A percentile compares a stretch with the other conserved stretches of the same genome.
Evolutionary conservation across 2,888 invertebrate genomes (phyloP).

Genomic region (Pseudanteris insignis): DNA sequence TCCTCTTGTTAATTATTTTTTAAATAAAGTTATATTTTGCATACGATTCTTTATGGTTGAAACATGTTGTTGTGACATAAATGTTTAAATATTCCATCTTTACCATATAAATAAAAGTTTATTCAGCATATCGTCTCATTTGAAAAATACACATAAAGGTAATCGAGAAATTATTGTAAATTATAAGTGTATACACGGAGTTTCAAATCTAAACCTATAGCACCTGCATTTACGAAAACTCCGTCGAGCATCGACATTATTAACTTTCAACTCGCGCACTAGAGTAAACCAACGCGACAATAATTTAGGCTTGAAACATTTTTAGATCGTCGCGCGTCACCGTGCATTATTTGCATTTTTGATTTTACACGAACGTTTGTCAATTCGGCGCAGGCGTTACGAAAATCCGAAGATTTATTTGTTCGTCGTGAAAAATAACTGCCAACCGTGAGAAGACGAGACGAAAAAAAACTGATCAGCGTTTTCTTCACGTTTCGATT

Average conservation of each 20-base stretch:
- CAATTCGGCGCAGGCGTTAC: too few species aligned
- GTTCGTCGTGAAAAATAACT: too few species aligned
- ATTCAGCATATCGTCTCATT: conserved; percentile 16
- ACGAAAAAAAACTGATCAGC: conserved; percentile 9
- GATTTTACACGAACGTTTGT: conserved; percentile 1
- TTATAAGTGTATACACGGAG: conserved; percentile 36
- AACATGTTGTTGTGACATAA: conserved; percentile 14
- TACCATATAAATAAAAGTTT: conserved; percentile 31
- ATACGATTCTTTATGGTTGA: too few species aligned
- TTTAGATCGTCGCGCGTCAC: conserved; percentile 2
- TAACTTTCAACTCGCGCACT: conserved; percentile 28
- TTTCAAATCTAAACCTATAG: conserved; percentile 23
- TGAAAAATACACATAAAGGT: conserved; percentile 35
- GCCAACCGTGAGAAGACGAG: too few species aligned
- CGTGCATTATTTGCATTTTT: conserved; percentile 4
- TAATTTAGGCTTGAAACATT: conserved; percentile 17
- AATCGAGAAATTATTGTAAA: conserved; percentile 36
- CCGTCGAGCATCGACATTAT: conserved; percentile 34
- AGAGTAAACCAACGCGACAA: conserved; percentile 13
- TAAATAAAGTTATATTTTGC: conserved; percentile 1
- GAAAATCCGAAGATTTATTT: too few species aligned
- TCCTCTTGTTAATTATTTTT: too few species aligned
- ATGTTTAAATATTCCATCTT: conserved; percentile 24
- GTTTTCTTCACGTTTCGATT: conserved; percentile 2
- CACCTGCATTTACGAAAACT: conserved; percentile 36